Evolutionary conservation across 2,888 invertebrate species (phyloP).

Genomic region (Pammene fasciana): DNA sequence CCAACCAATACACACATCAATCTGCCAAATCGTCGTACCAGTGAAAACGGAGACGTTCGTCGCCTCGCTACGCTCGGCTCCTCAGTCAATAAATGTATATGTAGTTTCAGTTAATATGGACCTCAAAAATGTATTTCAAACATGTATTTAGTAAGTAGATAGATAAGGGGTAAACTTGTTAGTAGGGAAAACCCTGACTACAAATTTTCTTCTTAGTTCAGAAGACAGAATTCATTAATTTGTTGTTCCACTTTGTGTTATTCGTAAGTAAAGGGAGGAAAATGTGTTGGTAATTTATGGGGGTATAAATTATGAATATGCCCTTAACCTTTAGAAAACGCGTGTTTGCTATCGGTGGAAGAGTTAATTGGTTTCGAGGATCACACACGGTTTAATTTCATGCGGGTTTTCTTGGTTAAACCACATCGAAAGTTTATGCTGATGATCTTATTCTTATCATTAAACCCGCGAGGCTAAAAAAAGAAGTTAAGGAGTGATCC

Average conservation of each 20-base stretch:
- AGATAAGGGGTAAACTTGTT: no score
- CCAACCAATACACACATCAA: no score
- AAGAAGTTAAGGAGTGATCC: background rate
- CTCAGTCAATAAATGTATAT: no score
- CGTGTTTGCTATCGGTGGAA: constrained; percentile 59
- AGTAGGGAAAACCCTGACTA: no score
- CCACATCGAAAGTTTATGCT: constrained; percentile 53
- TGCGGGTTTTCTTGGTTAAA: constrained; percentile 61
- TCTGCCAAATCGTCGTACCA: no score
- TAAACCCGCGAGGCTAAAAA: background rate
- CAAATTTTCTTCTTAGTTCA: no score
- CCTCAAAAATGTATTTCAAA: no score
- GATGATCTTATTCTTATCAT: constrained; percentile 55
- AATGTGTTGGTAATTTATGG: constrained; percentile 68
- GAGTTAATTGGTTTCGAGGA: constrained; percentile 74
- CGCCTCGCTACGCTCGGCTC: no score
- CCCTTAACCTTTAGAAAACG: constrained; percentile 51
- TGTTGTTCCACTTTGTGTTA: constrained; percentile 48
- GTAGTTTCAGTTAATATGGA: no score
- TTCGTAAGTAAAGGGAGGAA: constrained; percentile 44
- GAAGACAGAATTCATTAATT: constrained; percentile 52
- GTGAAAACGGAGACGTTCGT: no score
- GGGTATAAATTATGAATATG: constrained; percentile 68
- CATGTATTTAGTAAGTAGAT: no score
- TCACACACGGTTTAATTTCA: constrained; percentile 67